Conservation (phyloP, 1,140 invertebrate genomes). For the Drosophila orena region DNA sequence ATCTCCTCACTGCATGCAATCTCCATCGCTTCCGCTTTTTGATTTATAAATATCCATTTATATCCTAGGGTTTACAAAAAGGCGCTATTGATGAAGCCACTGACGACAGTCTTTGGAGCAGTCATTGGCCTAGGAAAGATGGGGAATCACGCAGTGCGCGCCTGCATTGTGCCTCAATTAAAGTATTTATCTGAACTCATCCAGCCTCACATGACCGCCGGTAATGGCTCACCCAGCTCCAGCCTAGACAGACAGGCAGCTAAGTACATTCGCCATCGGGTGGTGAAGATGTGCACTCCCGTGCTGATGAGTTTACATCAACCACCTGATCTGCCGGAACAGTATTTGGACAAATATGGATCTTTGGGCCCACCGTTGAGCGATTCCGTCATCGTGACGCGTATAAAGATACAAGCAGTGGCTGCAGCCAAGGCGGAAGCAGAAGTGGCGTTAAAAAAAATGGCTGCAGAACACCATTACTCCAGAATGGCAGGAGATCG, state of each 20-base stretch:
- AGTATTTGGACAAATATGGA: conserved; percentile 18
- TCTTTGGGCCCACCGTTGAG: conserved; percentile 28
- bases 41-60: neutral
- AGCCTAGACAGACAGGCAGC: conserved; percentile 5
- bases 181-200: conserved; percentile 18
- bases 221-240: neutral
- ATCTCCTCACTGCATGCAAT: neutral
- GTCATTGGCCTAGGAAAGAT: conserved; percentile 50
- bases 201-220: conserved; percentile 7
- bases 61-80: conserved; percentile 33
- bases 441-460: neutral
- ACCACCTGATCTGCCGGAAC: conserved; percentile 8
- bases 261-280: conserved; percentile 45
- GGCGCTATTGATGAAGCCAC: conserved; percentile 4
- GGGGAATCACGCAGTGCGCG: conserved; percentile 24
- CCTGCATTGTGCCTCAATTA: conserved; percentile 41
- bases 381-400: conserved; percentile 13
- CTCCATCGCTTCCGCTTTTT: no score
- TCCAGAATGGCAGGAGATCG: neutral
- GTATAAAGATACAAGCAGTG: neutral
- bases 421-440: neutral
- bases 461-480: neutral
- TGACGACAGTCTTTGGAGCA: conserved; percentile 47
- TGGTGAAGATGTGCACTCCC: conserved; percentile 47
- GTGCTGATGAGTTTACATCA: conserved; percentile 19